Evolutionary conservation across 2,113 vertebrate species (phyloP), one percentile per base, ranked within the genome.

Genomic region (Penelope pileata): DNA sequence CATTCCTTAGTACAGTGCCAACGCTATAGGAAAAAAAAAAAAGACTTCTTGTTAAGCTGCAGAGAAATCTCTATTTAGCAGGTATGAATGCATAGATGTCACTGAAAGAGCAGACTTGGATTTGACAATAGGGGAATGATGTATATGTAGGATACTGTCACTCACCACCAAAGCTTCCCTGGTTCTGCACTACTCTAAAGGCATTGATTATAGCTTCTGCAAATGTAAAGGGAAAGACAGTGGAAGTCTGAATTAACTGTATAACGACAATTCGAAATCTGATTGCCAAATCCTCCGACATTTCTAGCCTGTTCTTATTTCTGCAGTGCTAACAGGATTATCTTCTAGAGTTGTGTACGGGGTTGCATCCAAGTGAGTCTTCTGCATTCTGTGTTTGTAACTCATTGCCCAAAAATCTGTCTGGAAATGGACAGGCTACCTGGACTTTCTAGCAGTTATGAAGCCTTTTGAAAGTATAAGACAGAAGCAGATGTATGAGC

Each of bases 341-440:
- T 48, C 60, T 74, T 84, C 38, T 79, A 81, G 79, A 94, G 12
- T 7, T 83, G 6, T 17, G 16, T 51, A 38, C 1, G 19, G 34
- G 13, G 54, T 89, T 94, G 91, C 8, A 3, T 87, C 43, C 3
- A 4, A 80, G 36, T 30, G 70, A 73, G 48, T 94, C 58, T 81
- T 78, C 75, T 78, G 53, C 67, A n/a, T 87, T 83, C 81, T 63
- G 53, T 50, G 95, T 77, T 78, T 62, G 91, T 93, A 84, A 79
- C 26, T 75, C 34, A 67, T 32, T 72, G 76, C 51, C 85, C 62
- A 88, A 96, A 93, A 78, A 90, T 89, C 66, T 92, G 3, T 16
- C 38, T 75, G 67, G 3, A 92, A 96, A 95, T 86, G 74, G 86
- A 90, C 79, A 91, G 91, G 29, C 53, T 96, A 59, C 47, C 90